phyloP scores from a whole-genome alignment of 2,113 vertebrate species.

The Bos taurus region DNA sequence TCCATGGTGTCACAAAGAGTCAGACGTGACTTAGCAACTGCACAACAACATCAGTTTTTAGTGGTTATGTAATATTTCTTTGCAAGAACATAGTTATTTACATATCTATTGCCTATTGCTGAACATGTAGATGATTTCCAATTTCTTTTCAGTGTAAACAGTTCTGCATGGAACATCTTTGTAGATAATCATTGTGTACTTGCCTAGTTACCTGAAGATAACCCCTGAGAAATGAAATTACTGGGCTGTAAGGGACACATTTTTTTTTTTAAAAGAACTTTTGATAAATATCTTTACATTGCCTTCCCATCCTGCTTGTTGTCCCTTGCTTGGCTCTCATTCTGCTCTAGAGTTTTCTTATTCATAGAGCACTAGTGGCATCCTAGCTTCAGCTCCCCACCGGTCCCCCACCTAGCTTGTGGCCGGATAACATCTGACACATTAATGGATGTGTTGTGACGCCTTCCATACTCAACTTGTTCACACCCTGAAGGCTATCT shows the following conservation, averaged over 20 bases:
- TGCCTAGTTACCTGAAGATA: conserved; percentile 15
- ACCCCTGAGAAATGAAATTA: background rate
- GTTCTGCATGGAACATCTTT: background rate
- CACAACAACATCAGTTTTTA: background rate
- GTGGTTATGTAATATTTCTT: background rate
- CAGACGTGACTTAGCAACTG: background rate
- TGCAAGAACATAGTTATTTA: background rate
- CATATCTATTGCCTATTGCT: background rate
- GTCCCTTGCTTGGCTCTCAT: background rate
- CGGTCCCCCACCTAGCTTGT: background rate
- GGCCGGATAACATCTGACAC: background rate
- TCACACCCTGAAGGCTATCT: background rate
- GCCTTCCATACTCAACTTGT: background rate
- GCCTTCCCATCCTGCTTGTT: background rate
- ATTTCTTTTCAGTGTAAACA: background rate
- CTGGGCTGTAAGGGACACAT: background rate
- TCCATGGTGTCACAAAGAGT: background rate
- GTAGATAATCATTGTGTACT: background rate
- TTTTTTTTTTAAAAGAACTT: background rate
- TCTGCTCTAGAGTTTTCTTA: background rate
- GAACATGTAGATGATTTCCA: background rate
- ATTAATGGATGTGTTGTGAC: background rate
- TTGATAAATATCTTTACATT: background rate
- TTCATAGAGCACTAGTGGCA: background rate
- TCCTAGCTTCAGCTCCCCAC: background rate